Evolutionary conservation across 2,797 vertebrate species (phyloP), one percentile per base, ranked within the genome.

Genomic region (Ataeniobius toweri): DNA sequence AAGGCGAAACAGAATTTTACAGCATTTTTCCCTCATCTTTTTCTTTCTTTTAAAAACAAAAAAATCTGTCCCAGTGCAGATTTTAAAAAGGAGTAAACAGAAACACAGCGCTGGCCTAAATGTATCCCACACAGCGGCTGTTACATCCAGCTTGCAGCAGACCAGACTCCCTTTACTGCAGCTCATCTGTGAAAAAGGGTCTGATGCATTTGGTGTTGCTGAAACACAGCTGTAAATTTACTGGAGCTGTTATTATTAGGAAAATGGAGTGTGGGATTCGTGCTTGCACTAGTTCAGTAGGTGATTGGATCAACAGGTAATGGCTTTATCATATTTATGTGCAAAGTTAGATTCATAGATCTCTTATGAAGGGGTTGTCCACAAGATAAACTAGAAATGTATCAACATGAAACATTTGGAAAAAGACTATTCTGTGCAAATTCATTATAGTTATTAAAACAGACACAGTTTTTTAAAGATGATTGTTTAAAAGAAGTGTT

Each of bases 61-160:
- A 63, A 82, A 79, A 82, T 79, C 36, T 58, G 67, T 78, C 80
- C 3, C 71, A 85, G 80, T 81, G 78, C 75, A 77, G 26, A 51
- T 50, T 72, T 76, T 89, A 89, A 91, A 89, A 70, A 84, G 80
- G 51, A 83, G 86, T 87, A 88, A 90, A 89, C 83, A 80, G 81
- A 89, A 86, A 86, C 70, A 50, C 80, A 41, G 78, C 89, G 74
- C 78, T 91, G 92, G 86, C 86, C 90, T 86, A 89, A 78, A 87
- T 92, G 88, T 73, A 77, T 71, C 83, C 78, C 84, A 53, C 84
- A 84, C 84, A 65, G 77, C 73, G 67, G 77, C 85, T 88, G 79
- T 89, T 75, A 86, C 80, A 87, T 78, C 82, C 84, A 83, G 82
- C 88, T 83, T 80, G 86, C 74, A 75, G 80, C 56, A 69, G 78